Evolutionary conservation across 2,888 invertebrate genomes (phyloP), one percentile per base, ranked within the genome.

Genomic region (Callimorpha dominula): DNA sequence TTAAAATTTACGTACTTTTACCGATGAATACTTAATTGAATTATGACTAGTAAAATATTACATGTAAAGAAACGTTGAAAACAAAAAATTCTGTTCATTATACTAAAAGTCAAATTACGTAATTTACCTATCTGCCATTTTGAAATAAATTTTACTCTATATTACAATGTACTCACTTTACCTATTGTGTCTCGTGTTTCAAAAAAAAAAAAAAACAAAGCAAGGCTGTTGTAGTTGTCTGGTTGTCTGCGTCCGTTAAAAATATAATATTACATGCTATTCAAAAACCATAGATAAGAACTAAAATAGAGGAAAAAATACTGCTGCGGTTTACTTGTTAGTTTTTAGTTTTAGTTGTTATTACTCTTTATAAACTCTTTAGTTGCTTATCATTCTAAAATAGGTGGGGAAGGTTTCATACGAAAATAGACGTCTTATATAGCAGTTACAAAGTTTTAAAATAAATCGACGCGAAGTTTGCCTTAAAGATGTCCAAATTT

Each of bases 51-150:
- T 20, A 46, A 65, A 65, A 65, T 65, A 49, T 46, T 65, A 65
- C 9, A 46, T 65, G 20, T 65, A 46, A 65, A 65, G 65, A n/a
- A 46, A 43, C 20, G 46, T 43, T 20, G 65, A 46, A n/a, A 65
- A 64, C 64, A 46, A 64, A 64, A n/a, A 43, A 8, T n/a, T 65
- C 20, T 20, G 7, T 43, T 43, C 43, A n/a, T 43, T 64, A 14
- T 15, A 46, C 43, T 50, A 50, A 4, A 42, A 17, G 12, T 15
- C 9, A 46, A 65, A 65, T 20, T 46, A 65, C 12, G 7, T 49
- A 20, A 49, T 49, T 66, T 52, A 42, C 66, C 40, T 40, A 52
- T 66, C 52, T n/a, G 15, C 17, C 50, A 46, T 60, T 68, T 67
- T 43, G 42, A n/a, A 67, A 67, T 54, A 49, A n/a, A 17, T n/a